Conservation (phyloP, 2,888 invertebrate genomes). For the Ormyrus labotus region DNA sequence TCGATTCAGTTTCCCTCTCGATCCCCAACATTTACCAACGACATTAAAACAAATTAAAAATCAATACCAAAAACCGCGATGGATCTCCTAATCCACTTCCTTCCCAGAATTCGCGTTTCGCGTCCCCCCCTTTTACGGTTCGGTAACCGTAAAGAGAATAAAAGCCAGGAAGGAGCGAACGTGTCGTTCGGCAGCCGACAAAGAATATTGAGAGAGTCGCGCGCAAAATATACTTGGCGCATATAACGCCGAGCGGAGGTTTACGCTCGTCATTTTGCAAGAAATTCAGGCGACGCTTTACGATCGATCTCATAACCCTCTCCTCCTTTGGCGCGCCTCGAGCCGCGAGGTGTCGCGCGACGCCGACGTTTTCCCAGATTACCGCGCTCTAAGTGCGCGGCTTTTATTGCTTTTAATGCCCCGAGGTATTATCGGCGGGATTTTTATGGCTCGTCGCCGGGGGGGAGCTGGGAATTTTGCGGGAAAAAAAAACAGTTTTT, state of each 20-base stretch:
- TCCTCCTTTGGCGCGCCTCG: slow-evolving; percentile 17
- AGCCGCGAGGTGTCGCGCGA: slow-evolving; percentile 29
- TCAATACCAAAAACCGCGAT: not conserved
- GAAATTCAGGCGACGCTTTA: slow-evolving; percentile 1
- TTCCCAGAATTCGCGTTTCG: slow-evolving; percentile 8
- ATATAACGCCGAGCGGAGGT: too few relatives aligned
- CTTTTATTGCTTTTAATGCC: slow-evolving; percentile 28
- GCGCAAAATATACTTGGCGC: too few relatives aligned
- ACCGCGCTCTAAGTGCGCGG: slow-evolving; percentile 5
- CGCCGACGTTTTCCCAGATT: slow-evolving; percentile 8
- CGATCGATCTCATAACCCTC: not conserved
- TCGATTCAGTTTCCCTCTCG: too few relatives aligned
- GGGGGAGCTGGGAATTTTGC: too few relatives aligned
- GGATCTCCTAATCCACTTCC: not conserved
- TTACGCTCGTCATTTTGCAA: not conserved
- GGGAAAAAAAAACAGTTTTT: too few relatives aligned
- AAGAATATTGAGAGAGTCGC: slow-evolving; percentile 33
- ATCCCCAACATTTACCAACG: too few relatives aligned
- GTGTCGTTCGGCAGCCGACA: not conserved
- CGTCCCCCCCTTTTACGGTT: slow-evolving; percentile 5
- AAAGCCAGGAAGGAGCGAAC: not conserved
- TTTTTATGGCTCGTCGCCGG: too few relatives aligned
- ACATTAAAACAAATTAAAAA: too few relatives aligned
- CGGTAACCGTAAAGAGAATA: not conserved
- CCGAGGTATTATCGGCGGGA: too few relatives aligned